Percentiles rank a stretch among this genome's conserved stretches.
Conservation (phyloP, 1,140 invertebrate species). For the Polypedilum pembai region DNA sequence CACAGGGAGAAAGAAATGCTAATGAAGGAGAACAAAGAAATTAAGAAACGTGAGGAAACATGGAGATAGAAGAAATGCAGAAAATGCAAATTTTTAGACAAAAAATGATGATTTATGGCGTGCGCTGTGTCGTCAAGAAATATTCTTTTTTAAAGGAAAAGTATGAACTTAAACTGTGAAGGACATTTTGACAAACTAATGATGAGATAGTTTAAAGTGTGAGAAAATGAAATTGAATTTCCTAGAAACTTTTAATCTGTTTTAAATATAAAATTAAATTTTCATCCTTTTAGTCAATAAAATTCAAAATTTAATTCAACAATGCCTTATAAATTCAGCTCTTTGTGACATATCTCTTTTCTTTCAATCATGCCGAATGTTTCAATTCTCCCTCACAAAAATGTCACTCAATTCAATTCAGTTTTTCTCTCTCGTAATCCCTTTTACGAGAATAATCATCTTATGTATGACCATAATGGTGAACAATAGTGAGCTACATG, state of each 20-base stretch:
- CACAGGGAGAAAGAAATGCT: neutral
- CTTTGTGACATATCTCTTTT: too few species aligned
- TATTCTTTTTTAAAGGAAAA: too few species aligned
- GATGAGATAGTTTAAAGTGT: neutral
- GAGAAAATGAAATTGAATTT: too few species aligned
- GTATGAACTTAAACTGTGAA: too few species aligned
- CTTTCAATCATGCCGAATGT: neutral
- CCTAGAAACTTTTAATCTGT: too few species aligned
- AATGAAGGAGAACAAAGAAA: too few species aligned
- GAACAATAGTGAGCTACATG: neutral
- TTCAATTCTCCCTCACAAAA: neutral
- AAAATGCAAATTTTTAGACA: neutral
- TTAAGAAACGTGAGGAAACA: too few species aligned
- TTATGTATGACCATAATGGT: neutral
- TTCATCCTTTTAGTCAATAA: too few species aligned
- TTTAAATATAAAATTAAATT: too few species aligned
- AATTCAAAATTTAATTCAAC: too few species aligned
- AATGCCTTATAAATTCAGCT: too few species aligned
- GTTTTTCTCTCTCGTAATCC: neutral
- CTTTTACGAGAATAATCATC: constrained; percentile 5
- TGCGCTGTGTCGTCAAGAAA: neutral
- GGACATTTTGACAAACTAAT: neutral
- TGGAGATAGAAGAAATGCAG: too few species aligned
- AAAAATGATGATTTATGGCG: neutral
- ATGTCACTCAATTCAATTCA: neutral